Evolutionary conservation across 2,797 vertebrate species (phyloP).

Genomic region (Garrulus glandarius): DNA sequence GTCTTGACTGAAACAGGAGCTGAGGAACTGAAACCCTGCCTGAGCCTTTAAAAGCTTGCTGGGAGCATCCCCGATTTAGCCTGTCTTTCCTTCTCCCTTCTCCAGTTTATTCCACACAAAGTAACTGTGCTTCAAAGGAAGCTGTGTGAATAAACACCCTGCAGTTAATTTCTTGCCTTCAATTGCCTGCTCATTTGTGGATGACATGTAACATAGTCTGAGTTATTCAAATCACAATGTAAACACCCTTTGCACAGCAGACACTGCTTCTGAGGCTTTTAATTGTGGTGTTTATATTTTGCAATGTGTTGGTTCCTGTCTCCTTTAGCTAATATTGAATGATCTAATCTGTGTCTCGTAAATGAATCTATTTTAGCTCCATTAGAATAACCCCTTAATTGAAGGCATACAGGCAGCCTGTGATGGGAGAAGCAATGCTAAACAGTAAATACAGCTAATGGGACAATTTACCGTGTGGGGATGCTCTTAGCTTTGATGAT

Average conservation of each 20-base stretch:
- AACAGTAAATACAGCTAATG: slow-evolving; percentile 60
- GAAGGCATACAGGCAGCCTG: slow-evolving; percentile 54
- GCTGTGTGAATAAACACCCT: slow-evolving; percentile 6
- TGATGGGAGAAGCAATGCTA: slow-evolving; percentile 42
- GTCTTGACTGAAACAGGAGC: not conserved
- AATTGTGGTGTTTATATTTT: slow-evolving; percentile 57
- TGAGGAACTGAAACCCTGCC: not conserved
- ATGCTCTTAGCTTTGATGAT: slow-evolving; percentile 54
- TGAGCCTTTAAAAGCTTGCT: not conserved
- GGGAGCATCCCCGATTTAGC: not conserved
- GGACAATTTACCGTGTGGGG: slow-evolving; percentile 19
- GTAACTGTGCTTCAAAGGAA: slow-evolving; percentile 62
- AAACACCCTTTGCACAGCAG: slow-evolving; percentile 19
- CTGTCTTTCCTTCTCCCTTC: not conserved
- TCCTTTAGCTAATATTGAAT: slow-evolving; percentile 64
- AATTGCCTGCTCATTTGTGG: not conserved
- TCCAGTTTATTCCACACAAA: slow-evolving; percentile 3
- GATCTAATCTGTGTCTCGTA: slow-evolving; percentile 68
- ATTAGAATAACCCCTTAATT: slow-evolving; percentile 66
- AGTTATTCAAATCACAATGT: not conserved
- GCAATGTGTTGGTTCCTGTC: slow-evolving; percentile 67
- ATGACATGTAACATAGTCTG: not conserved
- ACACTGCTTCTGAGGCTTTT: slow-evolving; percentile 33
- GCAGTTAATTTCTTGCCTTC: slow-evolving; percentile 35
- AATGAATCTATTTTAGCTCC: slow-evolving; percentile 65